phyloP scores from a whole-genome alignment of 2,113 vertebrate species.

The Tachysurus vachellii region DNA sequence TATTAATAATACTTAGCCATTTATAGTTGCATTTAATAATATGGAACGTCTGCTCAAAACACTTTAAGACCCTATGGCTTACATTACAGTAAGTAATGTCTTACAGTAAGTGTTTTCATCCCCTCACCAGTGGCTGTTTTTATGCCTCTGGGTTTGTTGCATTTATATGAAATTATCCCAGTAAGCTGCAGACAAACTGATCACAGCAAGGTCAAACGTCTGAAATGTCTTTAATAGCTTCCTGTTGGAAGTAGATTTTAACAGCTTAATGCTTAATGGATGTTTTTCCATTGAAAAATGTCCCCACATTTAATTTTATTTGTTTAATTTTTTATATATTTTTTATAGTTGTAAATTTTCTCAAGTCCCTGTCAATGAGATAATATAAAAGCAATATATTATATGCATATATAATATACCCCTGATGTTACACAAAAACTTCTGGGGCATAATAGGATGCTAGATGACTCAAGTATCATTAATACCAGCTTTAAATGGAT shows the following conservation, averaged over 20 bases:
- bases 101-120: too few species aligned
- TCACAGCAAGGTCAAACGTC: not conserved
- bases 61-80: too few species aligned
- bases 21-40: too few species aligned
- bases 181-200: not conserved
- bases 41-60: too few species aligned
- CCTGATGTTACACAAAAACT: not conserved
- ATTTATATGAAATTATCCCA: too few species aligned
- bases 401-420: not conserved
- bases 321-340: too few species aligned
- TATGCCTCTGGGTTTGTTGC: not conserved
- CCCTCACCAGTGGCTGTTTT: too few species aligned
- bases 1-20: too few species aligned
- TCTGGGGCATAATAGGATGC: not conserved
- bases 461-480: not conserved
- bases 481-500: not conserved
- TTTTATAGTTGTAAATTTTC: not conserved
- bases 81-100: too few species aligned
- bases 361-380: not conserved
- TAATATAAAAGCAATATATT: not conserved
- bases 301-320: too few species aligned
- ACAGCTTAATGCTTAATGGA: not conserved
- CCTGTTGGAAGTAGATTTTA: not conserved
- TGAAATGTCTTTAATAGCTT: not conserved
- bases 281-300: too few species aligned